phyloP scores from a whole-genome alignment of 2,797 vertebrate genomes.

The Limosa lapponica region DNA sequence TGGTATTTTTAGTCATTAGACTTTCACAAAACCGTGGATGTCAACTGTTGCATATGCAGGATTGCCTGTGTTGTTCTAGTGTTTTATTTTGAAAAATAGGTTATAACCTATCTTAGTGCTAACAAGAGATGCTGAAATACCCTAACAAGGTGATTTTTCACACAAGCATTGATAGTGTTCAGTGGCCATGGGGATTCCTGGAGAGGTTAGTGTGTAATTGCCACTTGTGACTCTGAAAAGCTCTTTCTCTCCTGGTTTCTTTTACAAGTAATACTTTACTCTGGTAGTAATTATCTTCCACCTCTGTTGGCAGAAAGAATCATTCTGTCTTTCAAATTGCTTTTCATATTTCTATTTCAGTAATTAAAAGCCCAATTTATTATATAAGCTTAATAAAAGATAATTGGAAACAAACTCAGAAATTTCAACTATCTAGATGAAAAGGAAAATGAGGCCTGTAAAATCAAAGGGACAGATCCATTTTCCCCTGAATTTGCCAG shows the following conservation, averaged over 20 bases:
- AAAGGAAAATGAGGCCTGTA: background rate
- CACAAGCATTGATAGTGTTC: background rate
- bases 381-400: background rate
- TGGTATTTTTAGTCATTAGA: background rate
- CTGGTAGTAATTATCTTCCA: conserved; percentile 32
- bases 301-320: conserved; percentile 8
- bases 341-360: conserved; percentile 32
- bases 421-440: background rate
- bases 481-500: background rate
- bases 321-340: background rate
- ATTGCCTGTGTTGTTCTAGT: background rate
- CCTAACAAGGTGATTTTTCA: background rate
- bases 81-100: background rate
- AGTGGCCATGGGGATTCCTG: background rate
- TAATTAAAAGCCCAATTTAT: conserved; percentile 28
- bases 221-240: conserved; percentile 41
- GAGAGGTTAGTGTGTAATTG: conserved; percentile 15
- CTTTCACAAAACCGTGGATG: background rate
- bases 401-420: background rate
- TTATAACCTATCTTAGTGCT: background rate
- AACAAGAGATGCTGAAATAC: background rate
- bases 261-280: conserved; percentile 18
- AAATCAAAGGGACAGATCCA: background rate
- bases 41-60: background rate
- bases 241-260: background rate